Conservation (phyloP, 2,113 vertebrate species). For the Chloropsis cyanopogon region DNA sequence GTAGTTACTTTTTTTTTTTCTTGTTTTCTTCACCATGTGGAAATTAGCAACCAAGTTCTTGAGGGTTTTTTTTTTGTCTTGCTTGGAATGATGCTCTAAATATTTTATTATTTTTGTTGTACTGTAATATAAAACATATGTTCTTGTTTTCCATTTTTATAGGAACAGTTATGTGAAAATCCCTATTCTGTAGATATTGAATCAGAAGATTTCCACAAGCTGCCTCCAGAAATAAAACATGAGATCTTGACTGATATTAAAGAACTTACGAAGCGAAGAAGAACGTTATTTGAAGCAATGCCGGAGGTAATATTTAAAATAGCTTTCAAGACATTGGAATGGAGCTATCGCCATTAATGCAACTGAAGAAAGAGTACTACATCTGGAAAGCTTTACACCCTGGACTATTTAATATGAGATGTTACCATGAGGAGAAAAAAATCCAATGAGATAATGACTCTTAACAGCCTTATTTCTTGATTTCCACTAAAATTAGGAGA, state of each 20-base stretch:
- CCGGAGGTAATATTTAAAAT: slow-evolving; percentile 82
- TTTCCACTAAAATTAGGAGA: not conserved
- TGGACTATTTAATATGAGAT: not conserved
- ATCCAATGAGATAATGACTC: not conserved
- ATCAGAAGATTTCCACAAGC: slow-evolving; percentile 86
- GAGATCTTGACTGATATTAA: slow-evolving; percentile 96
- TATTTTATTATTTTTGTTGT: not conserved
- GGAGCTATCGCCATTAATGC: not conserved
- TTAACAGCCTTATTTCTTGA: not conserved
- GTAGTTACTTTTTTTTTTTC: not conserved
- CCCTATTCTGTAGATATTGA: slow-evolving; percentile 89
- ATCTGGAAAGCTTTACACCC: not conserved
- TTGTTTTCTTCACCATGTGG: not conserved
- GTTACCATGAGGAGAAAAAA: not conserved
- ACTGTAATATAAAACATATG: not conserved
- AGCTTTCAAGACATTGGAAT: not conserved
- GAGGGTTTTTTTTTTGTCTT: not conserved
- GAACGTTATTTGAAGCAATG: slow-evolving; percentile 88
- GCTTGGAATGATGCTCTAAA: not conserved
- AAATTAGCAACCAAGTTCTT: not conserved
- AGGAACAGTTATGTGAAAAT: slow-evolving; percentile 82
- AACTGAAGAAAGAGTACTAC: not conserved
- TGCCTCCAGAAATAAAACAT: slow-evolving; percentile 91
- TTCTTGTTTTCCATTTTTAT: not conserved
- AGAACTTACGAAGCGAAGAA: slow-evolving; percentile 88